Conservation (phyloP, 2,113 vertebrate species). For the Spea bombifrons region DNA sequence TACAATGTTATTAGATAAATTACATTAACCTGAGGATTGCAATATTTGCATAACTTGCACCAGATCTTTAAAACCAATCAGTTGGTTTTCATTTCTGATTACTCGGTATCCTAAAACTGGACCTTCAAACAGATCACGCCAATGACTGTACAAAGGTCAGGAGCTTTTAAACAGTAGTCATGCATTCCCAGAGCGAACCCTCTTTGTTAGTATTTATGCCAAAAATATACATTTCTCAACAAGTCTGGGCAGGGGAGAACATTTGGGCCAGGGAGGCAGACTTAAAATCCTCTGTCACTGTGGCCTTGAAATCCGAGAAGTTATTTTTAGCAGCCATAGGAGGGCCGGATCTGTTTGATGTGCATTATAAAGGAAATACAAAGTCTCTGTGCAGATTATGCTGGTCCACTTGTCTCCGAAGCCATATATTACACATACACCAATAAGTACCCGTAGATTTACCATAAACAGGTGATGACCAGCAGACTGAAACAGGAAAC, state of each 20-base stretch:
- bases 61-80: no score
- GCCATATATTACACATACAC: constrained; percentile 15
- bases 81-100: background rate
- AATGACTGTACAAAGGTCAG: background rate
- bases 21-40: no score
- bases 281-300: constrained; percentile 36
- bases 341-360: constrained; percentile 38
- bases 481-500: background rate
- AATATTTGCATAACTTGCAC: no score
- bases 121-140: background rate
- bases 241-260: constrained; percentile 37
- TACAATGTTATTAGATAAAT: no score
- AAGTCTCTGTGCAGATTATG: constrained; percentile 34
- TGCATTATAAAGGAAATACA: constrained; percentile 38
- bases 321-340: constrained; percentile 44
- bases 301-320: constrained; percentile 39
- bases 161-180: background rate
- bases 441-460: background rate
- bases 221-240: constrained; percentile 41
- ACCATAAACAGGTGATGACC: background rate
- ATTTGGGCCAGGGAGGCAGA: constrained; percentile 32
- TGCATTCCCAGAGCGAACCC: background rate
- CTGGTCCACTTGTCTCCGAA: constrained; percentile 9
- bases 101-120: background rate
- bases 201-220: constrained; percentile 19